Base-by-base conservation (phyloP, 2,113 vertebrate genomes). In the Gopherus flavomarginatus region DNA sequence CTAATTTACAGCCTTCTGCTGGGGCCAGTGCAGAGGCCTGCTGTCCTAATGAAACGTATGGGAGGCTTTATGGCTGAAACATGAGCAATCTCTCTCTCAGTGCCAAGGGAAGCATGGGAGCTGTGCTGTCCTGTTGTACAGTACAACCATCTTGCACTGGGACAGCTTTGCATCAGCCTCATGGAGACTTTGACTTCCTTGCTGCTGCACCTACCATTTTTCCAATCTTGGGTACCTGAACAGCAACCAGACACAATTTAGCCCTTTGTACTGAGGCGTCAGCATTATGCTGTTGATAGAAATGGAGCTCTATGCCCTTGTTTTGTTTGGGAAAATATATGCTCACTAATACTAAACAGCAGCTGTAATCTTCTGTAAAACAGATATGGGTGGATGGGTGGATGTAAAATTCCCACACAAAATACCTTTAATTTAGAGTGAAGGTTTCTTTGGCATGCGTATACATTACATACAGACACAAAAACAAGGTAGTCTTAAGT, bases 181-280 rank as follows among this genome's bases (percentile, higher is more conserved):
- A 72, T 72, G 31, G 17, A 72, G 35, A 72, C 65, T n/a, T 38
- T 21, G n/a, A 72, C 65, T n/a, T 38, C 35, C n/a, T 72, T 72
- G 65, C 35, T 72, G 17, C 35, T 38, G 8, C n/a, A 72, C 35
- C 35, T 72, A 38, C 65, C 8, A 21, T 72, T 72, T 72, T 72
- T 22, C 0, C 0, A 0, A 38, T 26, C 89, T 86, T 8, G 44
- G 35, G 38, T 90, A 85, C 0, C 1, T 2, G 0, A 84, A 14
- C 11, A 92, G 83, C 90, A 90, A 44, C 2, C 62, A 90, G 50
- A n/a, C 13, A 84, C 14, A 69, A 6, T 0, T 27, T 11, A 9
- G 81, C 5, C 8, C 78, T 69, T 5, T 81, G 6, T 56, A 10
- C 35, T 62, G 11, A 1, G 0, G 3, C 8, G 90, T 2, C 1